Conservation (phyloP, 1,140 invertebrate species). For the Onthophagus taurus region DNA sequence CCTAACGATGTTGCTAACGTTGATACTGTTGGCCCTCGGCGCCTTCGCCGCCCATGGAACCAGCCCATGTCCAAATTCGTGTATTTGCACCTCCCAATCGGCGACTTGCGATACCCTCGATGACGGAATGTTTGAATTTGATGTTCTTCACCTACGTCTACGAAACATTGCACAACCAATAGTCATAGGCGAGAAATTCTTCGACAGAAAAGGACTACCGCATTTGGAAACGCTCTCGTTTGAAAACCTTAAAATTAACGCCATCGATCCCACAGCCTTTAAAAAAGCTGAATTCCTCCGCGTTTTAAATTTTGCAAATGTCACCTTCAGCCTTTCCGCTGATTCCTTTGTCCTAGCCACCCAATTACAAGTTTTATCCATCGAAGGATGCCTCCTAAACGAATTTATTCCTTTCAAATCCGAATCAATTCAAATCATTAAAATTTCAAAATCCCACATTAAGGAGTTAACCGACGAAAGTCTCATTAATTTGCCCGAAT, state of each 20-base stretch:
- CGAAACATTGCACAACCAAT: conserved; percentile 1
- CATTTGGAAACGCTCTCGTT: conserved; percentile 8
- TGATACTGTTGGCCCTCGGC: background rate
- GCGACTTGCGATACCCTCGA: conserved; percentile 18
- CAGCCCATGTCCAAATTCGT: conserved; percentile 11
- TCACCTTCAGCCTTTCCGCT: conserved; percentile 38
- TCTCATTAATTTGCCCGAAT: conserved; percentile 20
- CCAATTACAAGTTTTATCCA: conserved; percentile 51
- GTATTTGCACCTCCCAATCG: conserved; percentile 14
- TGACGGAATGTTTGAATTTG: conserved; percentile 4
- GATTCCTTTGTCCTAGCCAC: conserved; percentile 52
- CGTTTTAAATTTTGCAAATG: conserved; percentile 12
- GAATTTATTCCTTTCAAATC: conserved; percentile 23
- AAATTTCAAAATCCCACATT: conserved; percentile 27
- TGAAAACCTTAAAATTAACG: conserved; percentile 10
- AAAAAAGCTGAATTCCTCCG: background rate
- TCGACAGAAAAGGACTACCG: background rate
- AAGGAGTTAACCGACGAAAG: conserved; percentile 19
- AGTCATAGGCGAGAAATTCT: conserved; percentile 8
- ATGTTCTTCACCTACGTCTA: conserved; percentile 9
- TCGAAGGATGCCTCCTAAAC: conserved; percentile 33
- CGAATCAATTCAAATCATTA: conserved; percentile 24
- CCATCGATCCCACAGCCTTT: conserved; percentile 12
- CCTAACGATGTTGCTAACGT: background rate
- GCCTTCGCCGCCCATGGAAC: background rate